phyloP scores from a whole-genome alignment of 2,888 invertebrate species.

The Lithophane semibrunnea region DNA sequence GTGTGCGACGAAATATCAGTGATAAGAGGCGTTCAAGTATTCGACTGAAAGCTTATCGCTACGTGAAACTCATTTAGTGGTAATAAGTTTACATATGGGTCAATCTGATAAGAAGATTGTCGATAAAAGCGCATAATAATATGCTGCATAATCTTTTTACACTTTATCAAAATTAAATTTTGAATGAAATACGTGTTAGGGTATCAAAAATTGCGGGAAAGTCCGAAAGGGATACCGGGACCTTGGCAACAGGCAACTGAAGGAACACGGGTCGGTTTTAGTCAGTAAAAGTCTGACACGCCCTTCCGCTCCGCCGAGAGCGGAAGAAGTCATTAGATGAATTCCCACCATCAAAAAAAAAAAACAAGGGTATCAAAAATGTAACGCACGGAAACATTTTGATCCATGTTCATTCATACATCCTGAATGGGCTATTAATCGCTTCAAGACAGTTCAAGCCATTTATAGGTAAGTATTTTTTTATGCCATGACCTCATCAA shows the following conservation, averaged over 20 bases:
- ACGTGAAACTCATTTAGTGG: constrained; percentile 63
- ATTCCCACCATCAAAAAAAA: no score
- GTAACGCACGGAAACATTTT: background rate
- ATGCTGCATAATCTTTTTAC: constrained; percentile 29
- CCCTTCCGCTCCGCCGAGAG: no score
- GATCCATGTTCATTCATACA: constrained; percentile 19
- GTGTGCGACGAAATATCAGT: constrained; percentile 57
- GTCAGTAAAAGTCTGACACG: no score
- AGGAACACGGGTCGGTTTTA: no score
- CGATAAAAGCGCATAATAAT: constrained; percentile 66
- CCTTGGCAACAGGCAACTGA: no score
- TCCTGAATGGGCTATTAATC: constrained; percentile 14
- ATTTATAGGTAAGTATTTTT: constrained; percentile 14
- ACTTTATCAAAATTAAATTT: constrained; percentile 20
- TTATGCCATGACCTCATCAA: constrained; percentile 45
- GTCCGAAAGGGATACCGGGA: no score
- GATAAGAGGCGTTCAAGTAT: constrained; percentile 62
- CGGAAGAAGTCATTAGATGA: no score
- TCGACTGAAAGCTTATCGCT: constrained; percentile 62
- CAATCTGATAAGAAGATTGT: constrained; percentile 67
- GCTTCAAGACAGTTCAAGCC: constrained; percentile 4
- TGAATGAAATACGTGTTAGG: constrained; percentile 1
- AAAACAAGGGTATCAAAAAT: background rate
- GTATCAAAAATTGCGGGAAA: no score
- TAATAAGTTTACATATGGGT: constrained; percentile 65